Evolutionary conservation across 1,140 invertebrate genomes (phyloP).

Genomic region (Drosophila eugracilis): DNA sequence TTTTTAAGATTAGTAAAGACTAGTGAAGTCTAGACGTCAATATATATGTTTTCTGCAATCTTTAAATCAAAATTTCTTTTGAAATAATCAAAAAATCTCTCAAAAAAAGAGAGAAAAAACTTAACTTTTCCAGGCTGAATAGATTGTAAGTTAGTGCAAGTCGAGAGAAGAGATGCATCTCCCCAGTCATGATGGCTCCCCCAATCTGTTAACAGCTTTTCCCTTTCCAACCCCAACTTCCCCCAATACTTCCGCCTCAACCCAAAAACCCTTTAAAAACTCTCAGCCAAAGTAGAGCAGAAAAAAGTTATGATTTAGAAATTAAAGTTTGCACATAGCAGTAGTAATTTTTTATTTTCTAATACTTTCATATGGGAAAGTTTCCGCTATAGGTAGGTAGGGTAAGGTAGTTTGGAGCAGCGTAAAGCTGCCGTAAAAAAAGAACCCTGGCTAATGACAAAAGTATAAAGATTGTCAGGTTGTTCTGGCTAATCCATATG

Average conservation of each 20-base stretch:
- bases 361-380: constrained; percentile 43
- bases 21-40: no score
- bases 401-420: constrained; percentile 1
- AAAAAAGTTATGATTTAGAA: constrained; percentile 79
- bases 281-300: constrained; percentile 46
- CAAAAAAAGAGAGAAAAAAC: neutral
- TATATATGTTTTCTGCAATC: no score
- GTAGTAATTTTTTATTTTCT: constrained; percentile 22
- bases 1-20: no score
- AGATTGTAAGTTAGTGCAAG: constrained; percentile 6
- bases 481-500: constrained; percentile 63
- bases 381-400: constrained; percentile 5
- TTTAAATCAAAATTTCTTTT: no score
- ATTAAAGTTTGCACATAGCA: constrained; percentile 69
- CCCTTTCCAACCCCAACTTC: no score
- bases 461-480: constrained; percentile 63
- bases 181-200: neutral
- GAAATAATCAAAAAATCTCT: neutral
- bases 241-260: no score
- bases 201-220: constrained; percentile 41
- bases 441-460: constrained; percentile 64
- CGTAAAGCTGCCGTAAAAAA: constrained; percentile 45
- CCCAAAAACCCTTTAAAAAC: constrained; percentile 4
- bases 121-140: constrained; percentile 9
- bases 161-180: neutral